Conservation (phyloP, 2,888 invertebrate species). For the Sialis lutaria region DNA sequence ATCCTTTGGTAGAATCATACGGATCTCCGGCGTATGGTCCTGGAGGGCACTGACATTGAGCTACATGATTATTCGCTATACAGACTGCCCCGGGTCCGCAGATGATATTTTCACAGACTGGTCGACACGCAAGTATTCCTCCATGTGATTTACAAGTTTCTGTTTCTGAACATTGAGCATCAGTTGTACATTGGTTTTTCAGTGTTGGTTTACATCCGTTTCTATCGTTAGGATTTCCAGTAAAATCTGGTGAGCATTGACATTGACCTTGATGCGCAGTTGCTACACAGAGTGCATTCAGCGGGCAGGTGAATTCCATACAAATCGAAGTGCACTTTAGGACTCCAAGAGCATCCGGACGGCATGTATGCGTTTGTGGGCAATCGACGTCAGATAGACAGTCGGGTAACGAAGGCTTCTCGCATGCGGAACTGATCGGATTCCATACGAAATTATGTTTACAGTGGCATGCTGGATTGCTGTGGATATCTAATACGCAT, state of each 20-base stretch:
- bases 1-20: constrained; percentile 54
- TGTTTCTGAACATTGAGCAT: constrained; percentile 69
- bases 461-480: constrained; percentile 64
- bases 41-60: constrained; percentile 78
- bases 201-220: constrained; percentile 62
- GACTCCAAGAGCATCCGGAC: constrained; percentile 70
- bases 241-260: constrained; percentile 65
- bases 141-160: constrained; percentile 53
- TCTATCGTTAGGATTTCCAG: constrained; percentile 80
- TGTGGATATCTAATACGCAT: constrained; percentile 47
- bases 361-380: constrained; percentile 48
- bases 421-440: constrained; percentile 62
- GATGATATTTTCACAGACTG: constrained; percentile 57
- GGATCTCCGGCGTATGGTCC: constrained; percentile 79
- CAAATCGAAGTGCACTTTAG: constrained; percentile 68
- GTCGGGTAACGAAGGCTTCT: constrained; percentile 74
- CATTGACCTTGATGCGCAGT: constrained; percentile 59
- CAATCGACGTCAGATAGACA: constrained; percentile 58
- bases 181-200: constrained; percentile 59
- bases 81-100: constrained; percentile 82
- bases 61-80: constrained; percentile 74
- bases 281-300: constrained; percentile 65
- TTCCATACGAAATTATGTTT: constrained; percentile 67
- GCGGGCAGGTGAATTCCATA: constrained; percentile 64
- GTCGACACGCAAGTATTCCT: constrained; percentile 46